Evolutionary conservation across 1,140 invertebrate genomes (phyloP), one percentile per base, ranked within the genome.

Genomic region (Drosophila pseudoobscura): DNA sequence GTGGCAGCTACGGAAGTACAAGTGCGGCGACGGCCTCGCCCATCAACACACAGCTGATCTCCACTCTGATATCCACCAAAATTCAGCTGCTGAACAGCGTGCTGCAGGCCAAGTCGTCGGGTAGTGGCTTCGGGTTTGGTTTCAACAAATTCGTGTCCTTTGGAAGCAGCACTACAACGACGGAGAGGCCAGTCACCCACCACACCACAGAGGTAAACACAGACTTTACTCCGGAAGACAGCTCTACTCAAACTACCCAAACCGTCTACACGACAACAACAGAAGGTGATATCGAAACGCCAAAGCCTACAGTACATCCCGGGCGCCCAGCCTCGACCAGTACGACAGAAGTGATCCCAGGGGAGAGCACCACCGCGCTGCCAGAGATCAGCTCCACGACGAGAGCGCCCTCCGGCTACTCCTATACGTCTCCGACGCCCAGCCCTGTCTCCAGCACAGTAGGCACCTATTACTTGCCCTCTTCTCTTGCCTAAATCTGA

Each of bases 131-230:
- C 51, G 73, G 63, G 20, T 50, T 87, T 24, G 82, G 82, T 20
- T 56, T 77, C 41, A 72, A 39, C 2, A 84, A 84, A 9, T 51
- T 57, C 1, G 44, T 80, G 4, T 46, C 54, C 3, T 78, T 74
- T 15, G 64, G 41, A 9, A 52, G 17, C 24, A 20, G 47, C 41
- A 63, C 72, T 3, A 82, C 66, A 0, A 58, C 80, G 1, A 80
- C 80, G 1, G 82, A 80, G 51, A 64, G 24, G 46, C 59, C 77
- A 5, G 46, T 76, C 3, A 80, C 82, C 1, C 43, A 63, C 50
- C 35, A 55, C 20, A 87, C 80, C 22, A 80, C 80, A 49, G 80
- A 85, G 82, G 80, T 85, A 85, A 87, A 80, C 82, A 87, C 80
- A 60, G 82, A 85, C 66, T 85, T 61, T 66, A 74, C 68, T 51